Conservation (phyloP, 2,113 vertebrate species). For the Muscicapa adusta region DNA sequence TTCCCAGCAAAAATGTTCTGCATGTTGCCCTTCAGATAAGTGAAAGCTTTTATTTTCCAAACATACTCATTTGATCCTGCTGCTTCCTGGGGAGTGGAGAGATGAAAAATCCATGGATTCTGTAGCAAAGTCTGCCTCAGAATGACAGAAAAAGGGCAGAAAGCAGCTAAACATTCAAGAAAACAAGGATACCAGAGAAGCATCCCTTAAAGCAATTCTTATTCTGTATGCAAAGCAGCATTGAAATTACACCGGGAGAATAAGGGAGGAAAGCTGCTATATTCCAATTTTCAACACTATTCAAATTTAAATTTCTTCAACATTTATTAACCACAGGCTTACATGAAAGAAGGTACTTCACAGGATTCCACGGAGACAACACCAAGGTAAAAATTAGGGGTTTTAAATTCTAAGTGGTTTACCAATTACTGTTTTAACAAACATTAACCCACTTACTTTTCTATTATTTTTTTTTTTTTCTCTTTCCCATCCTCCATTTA, state of each 20-base stretch:
- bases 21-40: not conserved
- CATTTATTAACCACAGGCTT: constrained; percentile 33
- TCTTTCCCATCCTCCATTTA: not conserved
- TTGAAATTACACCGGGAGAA: not conserved
- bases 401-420: constrained; percentile 22
- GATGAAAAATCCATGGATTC: not conserved
- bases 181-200: not conserved
- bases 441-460: not conserved
- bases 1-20: not conserved
- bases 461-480: not conserved
- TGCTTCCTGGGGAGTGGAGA: not conserved
- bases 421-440: constrained; percentile 35
- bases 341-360: constrained; percentile 43
- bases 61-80: not conserved
- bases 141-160: not conserved
- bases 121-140: not conserved
- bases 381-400: not conserved
- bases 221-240: not conserved
- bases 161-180: not conserved
- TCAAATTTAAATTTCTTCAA: constrained; percentile 30
- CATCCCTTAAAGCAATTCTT: constrained; percentile 2
- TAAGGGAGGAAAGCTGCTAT: not conserved
- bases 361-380: not conserved
- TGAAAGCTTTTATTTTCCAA: not conserved
- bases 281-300: not conserved